phyloP scores from a whole-genome alignment of 2,797 vertebrate species.

The Acipenser transmontanus region DNA sequence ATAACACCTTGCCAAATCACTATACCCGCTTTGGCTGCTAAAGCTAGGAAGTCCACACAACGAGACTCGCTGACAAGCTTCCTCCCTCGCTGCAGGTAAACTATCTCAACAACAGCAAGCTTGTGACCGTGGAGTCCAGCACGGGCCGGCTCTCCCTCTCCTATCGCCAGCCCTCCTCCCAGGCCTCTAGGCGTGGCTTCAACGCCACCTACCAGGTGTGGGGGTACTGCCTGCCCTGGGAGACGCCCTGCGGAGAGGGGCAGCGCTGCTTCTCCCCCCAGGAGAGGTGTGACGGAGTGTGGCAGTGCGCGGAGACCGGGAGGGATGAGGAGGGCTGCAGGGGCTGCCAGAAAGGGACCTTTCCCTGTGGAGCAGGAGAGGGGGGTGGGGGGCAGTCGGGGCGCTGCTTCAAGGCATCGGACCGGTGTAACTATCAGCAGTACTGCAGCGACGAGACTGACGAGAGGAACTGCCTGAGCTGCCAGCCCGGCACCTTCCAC shows the following conservation, averaged over 20 bases:
- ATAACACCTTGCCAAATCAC: no score
- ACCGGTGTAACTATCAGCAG: slow-evolving; percentile 86
- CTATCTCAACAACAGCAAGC: slow-evolving; percentile 65
- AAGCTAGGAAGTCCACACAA: no score
- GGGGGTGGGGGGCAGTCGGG: slow-evolving; percentile 23
- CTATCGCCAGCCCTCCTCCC: slow-evolving; percentile 51
- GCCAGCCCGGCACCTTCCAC: slow-evolving; percentile 81
- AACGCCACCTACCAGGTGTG: slow-evolving; percentile 81
- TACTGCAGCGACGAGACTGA: slow-evolving; percentile 78
- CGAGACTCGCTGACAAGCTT: neutral
- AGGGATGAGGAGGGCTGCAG: slow-evolving; percentile 73
- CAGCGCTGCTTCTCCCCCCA: slow-evolving; percentile 71
- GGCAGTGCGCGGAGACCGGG: slow-evolving; percentile 78
- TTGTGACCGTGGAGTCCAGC: slow-evolving; percentile 69
- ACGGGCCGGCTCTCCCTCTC: slow-evolving; percentile 67
- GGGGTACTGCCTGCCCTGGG: slow-evolving; percentile 81
- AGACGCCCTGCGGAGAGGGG: slow-evolving; percentile 65
- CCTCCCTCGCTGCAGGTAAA: slow-evolving; percentile 59
- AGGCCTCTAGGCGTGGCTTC: slow-evolving; percentile 57
- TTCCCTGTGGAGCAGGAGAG: slow-evolving; percentile 56
- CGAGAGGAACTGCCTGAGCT: slow-evolving; percentile 73
- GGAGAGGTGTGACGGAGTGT: slow-evolving; percentile 74
- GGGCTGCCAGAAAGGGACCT: slow-evolving; percentile 62
- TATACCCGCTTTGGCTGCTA: no score
- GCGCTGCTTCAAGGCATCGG: slow-evolving; percentile 64